Percentiles rank a stretch among this genome's conserved stretches.
Evolutionary conservation across 2,888 invertebrate genomes (phyloP).

Genomic region (Aleiodes testaceus): DNA sequence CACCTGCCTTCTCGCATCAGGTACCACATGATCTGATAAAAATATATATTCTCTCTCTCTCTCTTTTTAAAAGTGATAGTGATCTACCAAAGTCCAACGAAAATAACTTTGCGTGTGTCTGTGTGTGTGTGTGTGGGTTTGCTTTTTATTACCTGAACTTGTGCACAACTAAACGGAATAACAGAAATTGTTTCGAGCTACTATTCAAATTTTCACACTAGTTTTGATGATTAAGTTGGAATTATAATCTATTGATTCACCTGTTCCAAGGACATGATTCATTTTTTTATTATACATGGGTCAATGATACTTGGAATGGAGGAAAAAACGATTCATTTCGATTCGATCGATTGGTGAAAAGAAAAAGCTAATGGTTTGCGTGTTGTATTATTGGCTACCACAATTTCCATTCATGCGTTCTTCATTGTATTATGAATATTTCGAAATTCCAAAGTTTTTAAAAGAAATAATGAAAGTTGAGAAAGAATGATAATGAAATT

Average conservation of each 20-base stretch:
- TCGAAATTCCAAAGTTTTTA: neutral
- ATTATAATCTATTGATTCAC: neutral
- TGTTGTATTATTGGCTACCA: constrained; percentile 19
- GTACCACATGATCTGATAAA: constrained; percentile 44
- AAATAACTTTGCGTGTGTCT: constrained; percentile 13
- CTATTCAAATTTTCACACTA: neutral
- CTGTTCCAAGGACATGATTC: neutral
- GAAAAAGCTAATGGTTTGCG: constrained; percentile 39
- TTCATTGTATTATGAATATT: neutral
- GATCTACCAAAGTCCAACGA: constrained; percentile 24
- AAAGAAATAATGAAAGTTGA: neutral
- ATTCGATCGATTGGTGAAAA: constrained; percentile 24
- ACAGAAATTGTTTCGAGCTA: constrained; percentile 19
- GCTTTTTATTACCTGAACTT: constrained; percentile 2
- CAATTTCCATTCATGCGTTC: neutral
- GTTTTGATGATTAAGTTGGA: neutral
- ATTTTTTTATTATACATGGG: neutral
- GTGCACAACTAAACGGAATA: constrained; percentile 18
- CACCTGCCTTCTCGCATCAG: constrained; percentile 50
- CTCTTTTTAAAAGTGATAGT: constrained; percentile 9
- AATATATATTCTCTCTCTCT: constrained; percentile 6
- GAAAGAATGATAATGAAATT: constrained; percentile 20
- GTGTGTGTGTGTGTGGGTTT: neutral
- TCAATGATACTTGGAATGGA: constrained; percentile 17
- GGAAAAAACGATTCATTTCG: constrained; percentile 26